Evolutionary conservation across 2,113 vertebrate species (phyloP), one percentile per base, ranked within the genome.

Genomic region (Phylloscopus trochilus): DNA sequence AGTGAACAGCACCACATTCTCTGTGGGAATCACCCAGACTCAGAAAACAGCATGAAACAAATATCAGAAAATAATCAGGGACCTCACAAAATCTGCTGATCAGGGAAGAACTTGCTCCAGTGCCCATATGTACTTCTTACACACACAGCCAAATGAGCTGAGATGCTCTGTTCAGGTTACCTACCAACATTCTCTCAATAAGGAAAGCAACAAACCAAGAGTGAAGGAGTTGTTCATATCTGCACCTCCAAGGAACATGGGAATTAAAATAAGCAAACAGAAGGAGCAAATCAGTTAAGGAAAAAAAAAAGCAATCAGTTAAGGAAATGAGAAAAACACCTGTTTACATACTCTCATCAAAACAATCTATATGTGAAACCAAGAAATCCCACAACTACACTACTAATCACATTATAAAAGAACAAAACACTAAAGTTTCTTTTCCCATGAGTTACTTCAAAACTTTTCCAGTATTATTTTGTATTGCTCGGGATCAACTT

Each of bases 51-150:
- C 21, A 64, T 6, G n/a, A 76, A 80, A 80, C 3, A 69, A 55
- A 1, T 21, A 62, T 1, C 10, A 62, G 17, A 31, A 55, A 69
- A 30, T 62, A 85, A 44, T 35, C 35, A 52, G 33, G 7, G 16
- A 37, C 37, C 44, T 37, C 35, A 72, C 27, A 87, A 90, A 79
- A 82, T 23, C 70, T 79, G 62, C 78, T 75, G 39, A 64, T 75
- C 20, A 37, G 31, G 53, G 31, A 91, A 70, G 52, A 89, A 43
- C 15, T 7, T 28, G 30, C 27, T 75, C 43, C 30, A 70, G 22
- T 33, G 43, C n/a, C 27, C 6, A 1, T 31, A 37, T 0, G 10
- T 33, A 52, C 28, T 47, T 30, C 44, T 53, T 15, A 52, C 0
- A 2, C 49, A 35, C 19, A 49, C 17, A 66, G 30, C 6, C 12